A percentile compares a stretch with the other conserved stretches of the same genome.
Evolutionary conservation across 2,113 vertebrate species (phyloP).

Genomic region (Zingel zingel): DNA sequence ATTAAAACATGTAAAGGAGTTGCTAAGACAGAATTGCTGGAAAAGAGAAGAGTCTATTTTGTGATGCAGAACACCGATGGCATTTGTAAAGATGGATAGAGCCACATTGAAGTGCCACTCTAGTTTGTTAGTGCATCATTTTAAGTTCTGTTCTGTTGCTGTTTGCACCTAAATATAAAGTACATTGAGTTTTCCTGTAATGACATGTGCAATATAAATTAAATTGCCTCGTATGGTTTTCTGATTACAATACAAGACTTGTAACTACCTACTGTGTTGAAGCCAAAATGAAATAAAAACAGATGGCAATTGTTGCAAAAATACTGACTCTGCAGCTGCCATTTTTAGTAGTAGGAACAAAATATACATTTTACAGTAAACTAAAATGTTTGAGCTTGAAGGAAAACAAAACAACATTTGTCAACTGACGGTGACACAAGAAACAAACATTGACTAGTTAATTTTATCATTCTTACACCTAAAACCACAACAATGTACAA

Average conservation of each 20-base stretch:
- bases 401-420: conserved; percentile 17
- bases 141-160: background rate
- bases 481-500: conserved; percentile 61
- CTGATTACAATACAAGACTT: background rate
- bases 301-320: background rate
- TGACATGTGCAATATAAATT: background rate
- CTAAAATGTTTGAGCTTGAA: background rate
- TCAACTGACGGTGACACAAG: conserved; percentile 45
- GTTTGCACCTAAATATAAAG: background rate
- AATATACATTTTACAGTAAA: background rate
- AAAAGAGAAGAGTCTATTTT: background rate
- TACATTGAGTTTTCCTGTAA: background rate
- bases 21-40: background rate
- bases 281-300: background rate
- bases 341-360: background rate
- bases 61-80: background rate
- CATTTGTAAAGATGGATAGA: background rate
- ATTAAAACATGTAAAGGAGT: background rate
- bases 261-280: background rate
- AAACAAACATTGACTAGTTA: conserved; percentile 49
- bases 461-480: conserved; percentile 61
- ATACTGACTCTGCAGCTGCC: background rate
- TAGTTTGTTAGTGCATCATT: background rate
- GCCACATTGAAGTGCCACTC: background rate
- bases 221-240: background rate